Percentiles rank a stretch among this genome's conserved stretches.
Evolutionary conservation across 2,888 invertebrate species (phyloP).

Genomic region (Melanostoma mellinum): DNA sequence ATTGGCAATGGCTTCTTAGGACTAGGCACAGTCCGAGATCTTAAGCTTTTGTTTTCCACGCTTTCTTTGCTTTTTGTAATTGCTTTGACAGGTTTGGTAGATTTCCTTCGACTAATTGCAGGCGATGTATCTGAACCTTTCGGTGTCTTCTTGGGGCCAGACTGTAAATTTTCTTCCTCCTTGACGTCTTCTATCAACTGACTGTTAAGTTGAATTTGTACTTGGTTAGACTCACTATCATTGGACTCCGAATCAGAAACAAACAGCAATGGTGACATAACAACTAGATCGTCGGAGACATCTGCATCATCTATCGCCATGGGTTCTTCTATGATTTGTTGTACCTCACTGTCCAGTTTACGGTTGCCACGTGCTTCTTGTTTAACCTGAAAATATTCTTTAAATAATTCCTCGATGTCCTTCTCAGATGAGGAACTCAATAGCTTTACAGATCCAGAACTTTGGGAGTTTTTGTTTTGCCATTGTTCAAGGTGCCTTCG

Average conservation of each 20-base stretch:
- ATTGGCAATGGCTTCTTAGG: constrained; percentile 5
- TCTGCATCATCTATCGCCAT: constrained; percentile 69
- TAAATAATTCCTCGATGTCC: constrained; percentile 78
- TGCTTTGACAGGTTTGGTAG: constrained; percentile 29
- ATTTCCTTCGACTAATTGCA: constrained; percentile 33
- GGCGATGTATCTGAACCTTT: background rate
- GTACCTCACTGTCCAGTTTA: constrained; percentile 40
- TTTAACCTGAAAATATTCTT: constrained; percentile 73
- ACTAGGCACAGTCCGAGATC: constrained; percentile 39
- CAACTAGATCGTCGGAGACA: constrained; percentile 76
- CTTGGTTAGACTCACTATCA: constrained; percentile 41
- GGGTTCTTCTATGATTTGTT: constrained; percentile 23
- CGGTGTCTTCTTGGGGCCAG: background rate
- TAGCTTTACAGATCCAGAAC: constrained; percentile 70
- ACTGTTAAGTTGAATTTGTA: constrained; percentile 49
- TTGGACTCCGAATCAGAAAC: constrained; percentile 78
- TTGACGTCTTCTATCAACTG: constrained; percentile 25
- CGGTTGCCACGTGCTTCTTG: constrained; percentile 47
- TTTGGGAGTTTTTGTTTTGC: constrained; percentile 74
- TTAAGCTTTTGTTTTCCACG: constrained; percentile 23
- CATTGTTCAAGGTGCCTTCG: constrained; percentile 77
- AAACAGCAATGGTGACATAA: constrained; percentile 80
- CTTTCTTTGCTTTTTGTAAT: constrained; percentile 1
- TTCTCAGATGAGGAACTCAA: constrained; percentile 74
- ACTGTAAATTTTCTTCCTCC: background rate